Evolutionary conservation across 2,888 invertebrate genomes (phyloP).

Genomic region (Morinoia aosen): DNA sequence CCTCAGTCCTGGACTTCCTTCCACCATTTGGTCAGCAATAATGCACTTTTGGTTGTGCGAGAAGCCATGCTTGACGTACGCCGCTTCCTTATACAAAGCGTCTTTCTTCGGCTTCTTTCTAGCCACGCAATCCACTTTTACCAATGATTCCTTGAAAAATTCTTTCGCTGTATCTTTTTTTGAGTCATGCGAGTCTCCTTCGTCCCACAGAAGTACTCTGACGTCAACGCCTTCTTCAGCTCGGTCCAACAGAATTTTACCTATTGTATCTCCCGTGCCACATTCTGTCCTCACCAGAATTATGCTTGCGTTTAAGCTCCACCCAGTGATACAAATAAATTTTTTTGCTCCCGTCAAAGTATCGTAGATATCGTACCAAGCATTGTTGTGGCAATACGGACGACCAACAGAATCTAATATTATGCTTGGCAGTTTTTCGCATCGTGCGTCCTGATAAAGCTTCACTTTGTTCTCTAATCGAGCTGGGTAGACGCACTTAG

Average conservation of each 20-base stretch:
- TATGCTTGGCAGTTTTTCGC: not conserved
- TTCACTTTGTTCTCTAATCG: constrained; percentile 46
- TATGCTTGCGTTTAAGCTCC: constrained; percentile 48
- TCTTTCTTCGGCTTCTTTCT: constrained; percentile 48
- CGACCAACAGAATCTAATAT: constrained; percentile 8
- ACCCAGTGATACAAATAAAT: constrained; percentile 47
- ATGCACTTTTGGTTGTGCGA: constrained; percentile 38
- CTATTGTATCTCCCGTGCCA: constrained; percentile 31
- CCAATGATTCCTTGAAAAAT: constrained; percentile 49
- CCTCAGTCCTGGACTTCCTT: constrained; percentile 47
- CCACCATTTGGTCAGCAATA: constrained; percentile 37
- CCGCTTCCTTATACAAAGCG: not conserved
- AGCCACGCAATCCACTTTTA: constrained; percentile 25
- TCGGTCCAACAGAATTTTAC: constrained; percentile 36
- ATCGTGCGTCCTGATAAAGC: constrained; percentile 34
- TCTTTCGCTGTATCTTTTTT: constrained; percentile 53
- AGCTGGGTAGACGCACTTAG: not conserved
- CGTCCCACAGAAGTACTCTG: constrained; percentile 41
- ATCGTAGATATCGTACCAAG: constrained; percentile 39
- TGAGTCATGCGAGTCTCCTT: constrained; percentile 35
- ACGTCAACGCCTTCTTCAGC: constrained; percentile 53
- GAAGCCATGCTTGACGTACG: constrained; percentile 8
- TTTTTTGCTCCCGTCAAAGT: constrained; percentile 44
- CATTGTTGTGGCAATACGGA: constrained; percentile 1
- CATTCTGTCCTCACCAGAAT: constrained; percentile 13